Evolutionary conservation across 2,797 vertebrate species (phyloP).

Genomic region (Oreochromis mossambicus): DNA sequence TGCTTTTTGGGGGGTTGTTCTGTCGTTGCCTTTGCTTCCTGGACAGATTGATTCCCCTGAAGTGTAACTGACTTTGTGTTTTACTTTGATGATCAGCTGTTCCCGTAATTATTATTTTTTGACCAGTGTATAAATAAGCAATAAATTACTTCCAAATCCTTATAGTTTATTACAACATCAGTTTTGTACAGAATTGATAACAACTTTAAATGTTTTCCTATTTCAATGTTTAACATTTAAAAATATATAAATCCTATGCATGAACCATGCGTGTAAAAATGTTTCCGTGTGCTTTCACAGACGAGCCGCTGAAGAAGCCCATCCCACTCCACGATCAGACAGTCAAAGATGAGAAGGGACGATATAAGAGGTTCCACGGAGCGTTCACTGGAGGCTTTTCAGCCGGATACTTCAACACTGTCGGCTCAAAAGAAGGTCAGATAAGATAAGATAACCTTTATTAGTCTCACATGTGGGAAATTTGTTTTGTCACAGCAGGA

Average conservation of each 20-base stretch:
- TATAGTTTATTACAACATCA: rapidly evolving
- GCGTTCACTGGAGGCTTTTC: conserved; percentile 97
- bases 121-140: background rate
- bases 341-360: conserved; percentile 91
- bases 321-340: conserved; percentile 91
- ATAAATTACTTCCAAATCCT: background rate
- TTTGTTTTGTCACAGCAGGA: no score
- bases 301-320: conserved; percentile 86
- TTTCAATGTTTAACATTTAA: background rate
- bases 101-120: background rate
- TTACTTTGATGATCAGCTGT: no score
- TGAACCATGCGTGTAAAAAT: background rate
- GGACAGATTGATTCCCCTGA: background rate
- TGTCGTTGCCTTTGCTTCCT: background rate
- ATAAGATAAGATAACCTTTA: no score
- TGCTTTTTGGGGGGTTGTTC: background rate
- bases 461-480: no score
- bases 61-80: background rate
- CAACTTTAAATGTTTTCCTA: background rate
- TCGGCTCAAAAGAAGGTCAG: conserved; percentile 93
- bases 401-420: conserved; percentile 94
- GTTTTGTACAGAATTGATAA: background rate
- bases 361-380: conserved; percentile 91
- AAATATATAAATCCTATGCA: background rate
- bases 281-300: conserved; percentile 48